These are phyloP conservation scores for Rotaria magnacalcarata DNA, from an alignment of 2,888 invertebrate species.

Conservation along the genomic window DNA sequence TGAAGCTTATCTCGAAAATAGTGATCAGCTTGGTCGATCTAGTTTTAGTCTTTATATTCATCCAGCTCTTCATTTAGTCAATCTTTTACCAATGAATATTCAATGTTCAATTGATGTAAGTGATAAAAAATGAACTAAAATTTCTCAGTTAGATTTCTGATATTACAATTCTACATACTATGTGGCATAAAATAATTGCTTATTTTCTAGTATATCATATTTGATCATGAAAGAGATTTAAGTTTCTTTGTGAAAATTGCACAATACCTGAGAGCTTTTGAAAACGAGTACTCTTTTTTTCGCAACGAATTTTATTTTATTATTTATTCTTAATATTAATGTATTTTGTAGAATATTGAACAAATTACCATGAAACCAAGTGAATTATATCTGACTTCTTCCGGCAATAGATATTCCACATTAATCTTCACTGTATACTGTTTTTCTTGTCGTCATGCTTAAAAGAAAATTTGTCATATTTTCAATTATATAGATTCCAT, in stretches of 20 bases:
- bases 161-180: neutral
- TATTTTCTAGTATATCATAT: neutral
- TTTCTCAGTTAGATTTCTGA: neutral
- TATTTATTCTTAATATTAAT: too few species aligned
- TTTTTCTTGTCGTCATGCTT: neutral
- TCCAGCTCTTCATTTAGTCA: neutral
- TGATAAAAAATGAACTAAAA: neutral
- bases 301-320: too few species aligned
- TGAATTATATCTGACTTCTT: neutral
- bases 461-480: neutral
- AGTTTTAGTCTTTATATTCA: neutral
- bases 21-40: neutral
- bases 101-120: conserved; percentile 29
- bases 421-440: neutral
- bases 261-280: too few species aligned
- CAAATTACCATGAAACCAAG: conserved; percentile 9
- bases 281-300: too few species aligned
- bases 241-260: too few species aligned
- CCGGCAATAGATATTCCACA: neutral
- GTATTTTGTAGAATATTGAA: neutral
- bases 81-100: conserved; percentile 15
- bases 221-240: too few species aligned
- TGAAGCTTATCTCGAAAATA: neutral
- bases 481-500: neutral
- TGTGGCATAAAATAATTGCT: neutral